These are phyloP conservation scores for Cryptomyrus ogoouensis DNA, from an alignment of 2,113 vertebrate species.

Conservation along the genomic window DNA sequence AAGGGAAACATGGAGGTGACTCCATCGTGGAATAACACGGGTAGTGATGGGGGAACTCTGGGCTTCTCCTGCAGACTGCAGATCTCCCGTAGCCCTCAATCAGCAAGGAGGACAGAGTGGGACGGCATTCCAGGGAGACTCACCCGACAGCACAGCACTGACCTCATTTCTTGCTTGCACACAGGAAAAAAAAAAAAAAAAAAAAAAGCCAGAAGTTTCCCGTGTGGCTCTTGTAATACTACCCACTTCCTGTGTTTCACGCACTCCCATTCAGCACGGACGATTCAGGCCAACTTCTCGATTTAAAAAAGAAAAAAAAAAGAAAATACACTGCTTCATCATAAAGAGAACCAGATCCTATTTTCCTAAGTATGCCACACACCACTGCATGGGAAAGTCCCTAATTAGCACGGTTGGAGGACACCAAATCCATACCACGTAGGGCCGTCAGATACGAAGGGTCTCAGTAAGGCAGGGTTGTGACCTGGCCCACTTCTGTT, in stretches of 20 bases:
- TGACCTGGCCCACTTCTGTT: constrained; percentile 15
- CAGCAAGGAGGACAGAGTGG: neutral
- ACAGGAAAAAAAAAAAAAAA: neutral
- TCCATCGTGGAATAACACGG: neutral
- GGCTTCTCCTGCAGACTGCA: neutral
- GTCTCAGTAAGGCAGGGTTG: neutral
- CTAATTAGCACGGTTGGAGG: neutral
- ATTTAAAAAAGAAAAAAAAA: neutral
- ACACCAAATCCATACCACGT: neutral
- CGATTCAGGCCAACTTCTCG: neutral
- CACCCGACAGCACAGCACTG: neutral
- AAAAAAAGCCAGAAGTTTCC: neutral
- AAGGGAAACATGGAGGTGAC: neutral
- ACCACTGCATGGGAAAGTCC: neutral
- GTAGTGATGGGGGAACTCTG: neutral
- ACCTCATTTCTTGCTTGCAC: neutral
- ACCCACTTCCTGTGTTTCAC: constrained; percentile 6
- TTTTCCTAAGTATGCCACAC: neutral
- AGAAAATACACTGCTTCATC: neutral
- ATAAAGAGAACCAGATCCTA: neutral
- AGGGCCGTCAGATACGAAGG: neutral
- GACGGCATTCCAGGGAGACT: neutral
- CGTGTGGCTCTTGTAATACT: neutral
- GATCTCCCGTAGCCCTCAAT: neutral
- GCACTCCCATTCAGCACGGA: neutral